Evolutionary conservation across 92 coral and sea anemone species (phyloP).

Genomic region (Pocillopora meandrina): DNA sequence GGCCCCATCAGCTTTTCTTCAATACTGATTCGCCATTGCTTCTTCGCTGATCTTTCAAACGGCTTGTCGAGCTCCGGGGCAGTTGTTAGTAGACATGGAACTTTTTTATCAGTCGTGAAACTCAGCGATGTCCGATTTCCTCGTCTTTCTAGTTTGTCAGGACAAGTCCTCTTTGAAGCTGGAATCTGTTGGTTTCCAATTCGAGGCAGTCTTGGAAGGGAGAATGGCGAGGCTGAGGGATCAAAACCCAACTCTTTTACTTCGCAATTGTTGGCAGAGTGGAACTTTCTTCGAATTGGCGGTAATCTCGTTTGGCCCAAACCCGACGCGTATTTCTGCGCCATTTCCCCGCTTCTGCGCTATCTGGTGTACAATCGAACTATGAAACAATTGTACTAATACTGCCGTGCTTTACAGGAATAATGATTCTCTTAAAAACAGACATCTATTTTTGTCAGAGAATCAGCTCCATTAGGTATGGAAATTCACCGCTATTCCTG

Average conservation of each 20-base stretch:
- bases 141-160: background rate
- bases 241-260: background rate
- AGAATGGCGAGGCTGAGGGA: background rate
- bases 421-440: background rate
- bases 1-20: background rate
- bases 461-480: background rate
- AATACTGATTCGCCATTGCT: background rate
- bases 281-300: background rate
- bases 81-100: background rate
- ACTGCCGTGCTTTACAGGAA: background rate
- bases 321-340: slow-evolving; percentile 2
- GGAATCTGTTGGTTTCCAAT: background rate
- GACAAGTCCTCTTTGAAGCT: background rate
- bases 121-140: background rate
- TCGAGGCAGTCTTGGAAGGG: slow-evolving; percentile 22
- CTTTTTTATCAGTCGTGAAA: background rate
- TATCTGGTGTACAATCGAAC: background rate
- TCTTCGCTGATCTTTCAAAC: background rate
- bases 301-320: slow-evolving; percentile 7
- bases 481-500: background rate
- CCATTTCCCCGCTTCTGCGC: background rate
- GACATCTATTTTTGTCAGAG: background rate
- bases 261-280: background rate
- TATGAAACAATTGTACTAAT: background rate
- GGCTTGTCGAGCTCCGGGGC: background rate